Base-by-base conservation (phyloP, 2,888 invertebrate species). In the Tachina grossa region DNA sequence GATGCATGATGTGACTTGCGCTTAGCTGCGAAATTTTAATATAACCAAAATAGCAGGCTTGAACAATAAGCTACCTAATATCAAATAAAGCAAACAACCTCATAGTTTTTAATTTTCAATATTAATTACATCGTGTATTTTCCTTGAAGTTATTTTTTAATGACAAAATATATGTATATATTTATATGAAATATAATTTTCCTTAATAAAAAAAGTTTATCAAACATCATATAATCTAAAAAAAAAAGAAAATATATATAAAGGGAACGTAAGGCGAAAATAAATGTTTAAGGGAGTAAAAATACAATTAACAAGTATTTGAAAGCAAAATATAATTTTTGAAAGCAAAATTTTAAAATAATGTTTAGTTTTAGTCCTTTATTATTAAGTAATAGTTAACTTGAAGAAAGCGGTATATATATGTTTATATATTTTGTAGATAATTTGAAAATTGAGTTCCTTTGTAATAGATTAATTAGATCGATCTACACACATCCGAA, bases 41-140 rank as follows among this genome's bases (percentile, higher is more conserved):
- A 31, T 31, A 5, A 31, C 31, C 31, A 31, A 31, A 31, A 31
- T 31, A 31, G 5, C 31, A 31, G 31, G 31, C 0, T 31, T 31
- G 5, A 31, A 31, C 31, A 31, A 22, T 9, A 19, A 49, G 14
- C 16, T n/a, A 49, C 14, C 22, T 39, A n/a, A n/a, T 47, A 9
- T 13, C 3, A 43, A 55, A 55, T 9, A 74, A 74, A 74, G 51
- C 41, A 74, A 61, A 75, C 19, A 74, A 59, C n/a, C 49, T 39
- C 49, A 22, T 47, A 45, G 47, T 68, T 68, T 65, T 78, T 78
- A 31, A 79, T 79, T 78, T 85, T 85, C 79, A 85, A 75, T 83
- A 85, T 83, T 85, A 85, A 85, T 85, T 85, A 85, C 83, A 85
- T 85, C 85, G 83, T 85, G 83, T 85, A 83, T 85, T 85, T 85